Evolutionary conservation across 2,113 vertebrate species (phyloP).

Genomic region (Megalops atlanticus): DNA sequence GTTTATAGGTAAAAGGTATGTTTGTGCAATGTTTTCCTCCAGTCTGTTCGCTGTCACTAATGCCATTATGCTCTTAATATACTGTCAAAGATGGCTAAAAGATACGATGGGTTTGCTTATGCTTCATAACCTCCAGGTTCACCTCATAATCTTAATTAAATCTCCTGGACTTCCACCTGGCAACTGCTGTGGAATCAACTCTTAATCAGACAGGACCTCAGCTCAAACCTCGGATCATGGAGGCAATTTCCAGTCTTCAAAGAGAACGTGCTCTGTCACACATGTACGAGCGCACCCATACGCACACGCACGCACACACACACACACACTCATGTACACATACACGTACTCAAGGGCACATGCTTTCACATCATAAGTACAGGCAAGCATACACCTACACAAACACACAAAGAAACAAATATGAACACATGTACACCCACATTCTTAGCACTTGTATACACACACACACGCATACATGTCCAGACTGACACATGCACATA

Average conservation of each 20-base stretch:
- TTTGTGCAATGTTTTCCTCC: not conserved
- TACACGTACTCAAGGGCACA: too few species aligned
- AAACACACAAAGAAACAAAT: not conserved
- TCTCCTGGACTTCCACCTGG: conserved; percentile 40
- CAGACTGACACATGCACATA: not conserved
- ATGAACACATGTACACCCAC: not conserved
- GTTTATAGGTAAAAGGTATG: too few species aligned
- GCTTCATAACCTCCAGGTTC: conserved; percentile 51
- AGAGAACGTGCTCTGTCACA: too few species aligned
- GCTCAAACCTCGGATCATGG: conserved; percentile 23
- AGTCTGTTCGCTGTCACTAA: conserved; percentile 39
- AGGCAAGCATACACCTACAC: not conserved
- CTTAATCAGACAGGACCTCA: conserved; percentile 38
- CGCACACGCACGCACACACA: not conserved
- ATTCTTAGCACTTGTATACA: not conserved
- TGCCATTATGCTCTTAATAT: conserved; percentile 39
- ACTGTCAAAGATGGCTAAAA: conserved; percentile 33
- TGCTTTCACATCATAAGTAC: not conserved
- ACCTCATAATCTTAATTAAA: conserved; percentile 57
- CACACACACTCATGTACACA: not conserved
- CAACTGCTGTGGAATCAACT: conserved; percentile 43
- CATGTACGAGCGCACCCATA: conserved; percentile 29
- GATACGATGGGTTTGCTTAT: conserved; percentile 49
- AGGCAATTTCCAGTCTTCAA: not conserved
- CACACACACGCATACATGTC: not conserved